Evolutionary conservation across 2,888 invertebrate genomes (phyloP), one percentile per base, ranked within the genome.

Genomic region (Mesochorus sp.): DNA sequence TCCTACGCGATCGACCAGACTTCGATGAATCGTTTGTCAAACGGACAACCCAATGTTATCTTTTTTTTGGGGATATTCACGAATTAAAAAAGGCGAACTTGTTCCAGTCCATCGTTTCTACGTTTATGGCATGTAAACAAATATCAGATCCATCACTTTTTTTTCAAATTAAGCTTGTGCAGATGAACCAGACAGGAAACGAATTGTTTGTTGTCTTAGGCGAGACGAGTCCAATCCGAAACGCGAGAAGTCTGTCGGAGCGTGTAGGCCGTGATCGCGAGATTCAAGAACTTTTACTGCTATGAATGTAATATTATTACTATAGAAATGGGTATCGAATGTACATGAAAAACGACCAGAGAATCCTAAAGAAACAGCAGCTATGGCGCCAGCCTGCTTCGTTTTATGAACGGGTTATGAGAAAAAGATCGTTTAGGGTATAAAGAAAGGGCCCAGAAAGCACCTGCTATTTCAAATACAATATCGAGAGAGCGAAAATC

Each of bases 291-390:
- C 57, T 61, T 24, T 44, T 6, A 51, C 42, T 21, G 12, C 8
- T 31, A 14, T 62, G 12, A 80, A 71, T 76, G 73, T 78, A 59
- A 66, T 61, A 76, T 80, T 82, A 26, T 67, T 61, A 75, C 67
- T 78, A 62, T 78, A 78, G 77, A 66, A 57, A 70, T 68, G 66
- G 76, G 70, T 80, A 80, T 72, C 80, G 79, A 81, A 81, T 82
- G 78, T 76, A 72, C 70, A 49, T 39, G 53, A 49, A 53, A 28
- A 66, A 51, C 42, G 44, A 71, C 34, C 76, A 80, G 73, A 76
- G 81, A 81, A 88, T 88, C 88, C 88, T 88, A 88, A 88, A 88
- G 88, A 87, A 88, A 88, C 88, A 88, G 84, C 82, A 85, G 84
- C 17, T 6, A 44, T 81, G 87, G 85, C 88, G 87, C 88, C 88